phyloP scores from a whole-genome alignment of 1,140 invertebrate genomes.

The Drosophila littoralis region DNA sequence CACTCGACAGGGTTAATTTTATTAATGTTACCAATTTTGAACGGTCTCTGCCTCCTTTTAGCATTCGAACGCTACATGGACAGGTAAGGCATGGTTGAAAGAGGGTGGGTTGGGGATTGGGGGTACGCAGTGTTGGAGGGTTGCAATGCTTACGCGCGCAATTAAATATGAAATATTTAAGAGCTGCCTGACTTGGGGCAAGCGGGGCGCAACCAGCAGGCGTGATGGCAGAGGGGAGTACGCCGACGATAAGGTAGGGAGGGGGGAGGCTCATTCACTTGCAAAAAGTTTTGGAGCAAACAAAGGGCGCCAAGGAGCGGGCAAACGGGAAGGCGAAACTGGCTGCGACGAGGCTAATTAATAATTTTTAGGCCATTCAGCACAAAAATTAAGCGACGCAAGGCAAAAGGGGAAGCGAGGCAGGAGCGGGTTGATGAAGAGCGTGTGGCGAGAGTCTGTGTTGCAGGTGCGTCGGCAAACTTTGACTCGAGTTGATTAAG shows the following conservation, averaged over 20 bases:
- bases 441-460: neutral
- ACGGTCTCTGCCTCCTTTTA: constrained; percentile 39
- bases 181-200: constrained; percentile 27
- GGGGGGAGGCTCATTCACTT: constrained; percentile 14
- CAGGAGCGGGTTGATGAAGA: neutral
- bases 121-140: neutral
- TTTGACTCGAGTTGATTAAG: constrained; percentile 76
- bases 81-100: neutral
- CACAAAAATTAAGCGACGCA: constrained; percentile 37
- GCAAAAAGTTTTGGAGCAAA: constrained; percentile 27
- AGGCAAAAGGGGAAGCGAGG: no score
- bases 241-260: neutral
- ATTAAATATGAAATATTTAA: constrained; percentile 83
- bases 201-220: neutral
- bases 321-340: neutral
- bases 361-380: constrained; percentile 82
- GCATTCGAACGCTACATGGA: neutral
- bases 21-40: constrained; percentile 80
- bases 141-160: constrained; percentile 76
- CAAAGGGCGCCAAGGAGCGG: constrained; percentile 17
- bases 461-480: constrained; percentile 42
- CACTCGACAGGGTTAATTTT: constrained; percentile 65
- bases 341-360: constrained; percentile 59
- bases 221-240: neutral
- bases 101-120: neutral